These are phyloP conservation scores for Horisme vitalbata DNA, from an alignment of 2,888 invertebrate species.

Conservation along the genomic window DNA sequence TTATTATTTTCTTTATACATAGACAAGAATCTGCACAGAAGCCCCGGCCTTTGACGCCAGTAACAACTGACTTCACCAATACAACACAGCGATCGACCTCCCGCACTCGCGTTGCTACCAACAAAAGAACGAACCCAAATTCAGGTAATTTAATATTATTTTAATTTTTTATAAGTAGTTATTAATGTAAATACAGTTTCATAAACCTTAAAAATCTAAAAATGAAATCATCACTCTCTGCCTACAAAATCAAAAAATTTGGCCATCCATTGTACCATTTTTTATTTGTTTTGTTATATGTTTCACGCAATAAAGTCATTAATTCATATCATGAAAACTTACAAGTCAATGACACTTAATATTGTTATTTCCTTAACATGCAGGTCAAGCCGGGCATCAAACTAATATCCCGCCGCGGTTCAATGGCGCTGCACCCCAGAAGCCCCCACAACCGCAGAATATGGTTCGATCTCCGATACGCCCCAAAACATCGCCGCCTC, in stretches of 20 bases:
- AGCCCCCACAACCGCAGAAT: slow-evolving; percentile 48
- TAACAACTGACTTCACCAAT: slow-evolving; percentile 71
- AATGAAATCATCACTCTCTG: no score
- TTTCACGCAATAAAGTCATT: no score
- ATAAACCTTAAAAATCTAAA: no score
- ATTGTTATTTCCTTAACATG: no score
- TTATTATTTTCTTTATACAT: slow-evolving; percentile 12
- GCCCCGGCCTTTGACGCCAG: slow-evolving; percentile 67
- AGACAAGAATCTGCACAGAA: slow-evolving; percentile 72
- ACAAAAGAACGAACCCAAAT: slow-evolving; percentile 53
- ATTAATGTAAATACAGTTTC: no score
- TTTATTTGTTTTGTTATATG: no score
- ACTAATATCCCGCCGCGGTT: slow-evolving; percentile 45
- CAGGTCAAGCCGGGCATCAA: slow-evolving; percentile 34
- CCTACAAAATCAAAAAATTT: no score
- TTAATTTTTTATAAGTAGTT: no score
- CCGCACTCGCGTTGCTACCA: slow-evolving; percentile 84
- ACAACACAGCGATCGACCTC: slow-evolving; percentile 84
- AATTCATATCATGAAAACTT: no score
- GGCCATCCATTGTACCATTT: no score
- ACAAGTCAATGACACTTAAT: no score
- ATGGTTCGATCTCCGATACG: slow-evolving; percentile 72
- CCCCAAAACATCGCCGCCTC: slow-evolving; percentile 17
- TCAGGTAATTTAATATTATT: slow-evolving; percentile 41
- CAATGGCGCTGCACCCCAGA: slow-evolving; percentile 43